A percentile compares a stretch with the other conserved stretches of the same genome.
These are phyloP conservation scores for Orthonyx spaldingii DNA, from an alignment of 2,113 vertebrate genomes.

Conservation along the genomic window DNA sequence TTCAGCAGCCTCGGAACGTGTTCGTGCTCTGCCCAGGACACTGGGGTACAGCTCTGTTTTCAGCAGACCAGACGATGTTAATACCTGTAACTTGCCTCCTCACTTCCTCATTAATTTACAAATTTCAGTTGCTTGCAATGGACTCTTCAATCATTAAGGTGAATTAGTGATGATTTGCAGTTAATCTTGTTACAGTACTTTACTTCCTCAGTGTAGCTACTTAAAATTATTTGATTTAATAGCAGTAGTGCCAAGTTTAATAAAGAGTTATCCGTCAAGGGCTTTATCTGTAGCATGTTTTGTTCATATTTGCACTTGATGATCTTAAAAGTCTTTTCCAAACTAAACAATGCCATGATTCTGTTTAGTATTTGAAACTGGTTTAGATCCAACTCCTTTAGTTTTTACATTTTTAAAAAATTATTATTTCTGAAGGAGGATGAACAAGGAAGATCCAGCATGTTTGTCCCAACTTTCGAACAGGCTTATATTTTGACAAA, in stretches of 20 bases:
- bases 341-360: not conserved
- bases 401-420: not conserved
- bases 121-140: not conserved
- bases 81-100: not conserved
- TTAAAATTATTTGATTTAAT: constrained; percentile 1
- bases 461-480: not conserved
- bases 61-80: not conserved
- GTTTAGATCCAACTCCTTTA: not conserved
- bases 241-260: not conserved
- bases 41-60: not conserved
- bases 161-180: constrained; percentile 25
- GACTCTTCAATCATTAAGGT: not conserved
- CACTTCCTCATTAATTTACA: not conserved
- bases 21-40: not conserved
- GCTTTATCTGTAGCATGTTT: not conserved
- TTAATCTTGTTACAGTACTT: constrained; percentile 37
- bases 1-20: not conserved
- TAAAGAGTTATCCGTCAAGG: not conserved
- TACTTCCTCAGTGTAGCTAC: not conserved
- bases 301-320: not conserved
- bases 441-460: not conserved
- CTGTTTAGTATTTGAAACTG: not conserved
- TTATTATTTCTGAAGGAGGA: not conserved
- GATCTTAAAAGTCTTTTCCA: not conserved
- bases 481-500: not conserved